Evolutionary conservation across 2,113 vertebrate genomes (phyloP), one percentile per base, ranked within the genome.

Genomic region (Sylvietta virens): DNA sequence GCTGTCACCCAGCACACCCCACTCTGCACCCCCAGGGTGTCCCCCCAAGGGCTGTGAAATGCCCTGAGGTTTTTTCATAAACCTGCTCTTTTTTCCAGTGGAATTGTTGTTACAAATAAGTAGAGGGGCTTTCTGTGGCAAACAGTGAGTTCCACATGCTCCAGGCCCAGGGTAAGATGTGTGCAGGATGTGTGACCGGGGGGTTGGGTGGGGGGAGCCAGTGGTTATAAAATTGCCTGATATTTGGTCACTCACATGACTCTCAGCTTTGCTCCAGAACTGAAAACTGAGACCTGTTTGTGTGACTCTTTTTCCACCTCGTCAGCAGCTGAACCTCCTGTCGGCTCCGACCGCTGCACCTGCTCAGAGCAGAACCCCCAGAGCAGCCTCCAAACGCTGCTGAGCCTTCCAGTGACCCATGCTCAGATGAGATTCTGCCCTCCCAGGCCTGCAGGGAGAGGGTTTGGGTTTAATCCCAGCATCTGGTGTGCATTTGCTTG

Each of bases 91-190:
- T 57, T 33, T 15, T 42, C 9, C 42, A 15, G 28, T 10, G 54
- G 58, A 44, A 40, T 30, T 13, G 10, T 31, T 39, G 60, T n/a
- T n/a, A n/a, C 8, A 13, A 21, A 18, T 4, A 58, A 35, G 8
- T 3, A 31, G 42, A 53, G n/a, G 71, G 62, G 37, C 33, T 88
- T 72, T n/a, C 9, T 15, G 16, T 4, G 30, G 39, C 58, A 51
- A 33, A 60, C 9, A 27, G 1, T 7, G 42, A 31, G 40, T n/a
- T 17, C 15, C 1, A 3, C 20, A 15, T 15, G 3, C 17, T 2
- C 39, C 6, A 18, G 31, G 39, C 18, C 14, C 31, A 3, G 40
- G 2, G 47, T 7, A 6, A 40, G 77, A 13, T 1, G 22, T 4
- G 61, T 22, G 42, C 65, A 71, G 88, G 81, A 66, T 61, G 60